These are phyloP conservation scores for Drosophila macrospina DNA, from an alignment of 2,888 invertebrate species.

Conservation along the genomic window DNA sequence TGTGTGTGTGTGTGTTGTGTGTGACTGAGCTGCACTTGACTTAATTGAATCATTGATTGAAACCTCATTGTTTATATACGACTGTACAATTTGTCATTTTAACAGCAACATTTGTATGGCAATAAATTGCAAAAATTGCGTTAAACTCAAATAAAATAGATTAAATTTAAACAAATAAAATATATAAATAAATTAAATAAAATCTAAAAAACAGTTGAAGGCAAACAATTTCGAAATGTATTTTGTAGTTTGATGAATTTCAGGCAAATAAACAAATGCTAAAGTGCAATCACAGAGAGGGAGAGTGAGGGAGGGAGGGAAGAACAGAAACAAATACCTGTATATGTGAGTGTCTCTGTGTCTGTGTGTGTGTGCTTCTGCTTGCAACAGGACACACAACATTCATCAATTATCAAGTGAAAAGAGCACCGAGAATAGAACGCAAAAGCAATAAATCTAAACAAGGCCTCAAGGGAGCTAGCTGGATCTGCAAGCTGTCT, in stretches of 20 bases:
- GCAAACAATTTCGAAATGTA: neutral
- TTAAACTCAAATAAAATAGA: neutral
- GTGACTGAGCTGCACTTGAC: constrained; percentile 63
- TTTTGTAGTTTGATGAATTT: constrained; percentile 11
- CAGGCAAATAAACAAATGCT: constrained; percentile 46
- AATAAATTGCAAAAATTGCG: neutral
- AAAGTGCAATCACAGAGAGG: constrained; percentile 9
- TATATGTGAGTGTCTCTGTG: constrained; percentile 6
- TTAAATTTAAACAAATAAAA: neutral
- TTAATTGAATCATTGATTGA: constrained; percentile 77
- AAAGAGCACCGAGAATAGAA: constrained; percentile 47
- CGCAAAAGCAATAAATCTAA: constrained; percentile 71
- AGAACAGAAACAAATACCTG: neutral
- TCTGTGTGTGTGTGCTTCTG: constrained; percentile 8
- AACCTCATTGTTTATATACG: constrained; percentile 48
- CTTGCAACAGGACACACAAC: constrained; percentile 51
- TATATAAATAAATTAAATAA: too few species aligned
- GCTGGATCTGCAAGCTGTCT: constrained; percentile 40
- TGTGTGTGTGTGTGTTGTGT: constrained; percentile 8
- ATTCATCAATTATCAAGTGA: constrained; percentile 77
- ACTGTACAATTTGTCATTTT: neutral
- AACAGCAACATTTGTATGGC: neutral
- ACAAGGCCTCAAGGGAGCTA: constrained; percentile 59
- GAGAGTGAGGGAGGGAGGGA: constrained; percentile 3
- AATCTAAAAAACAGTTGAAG: too few species aligned